Evolutionary conservation across 1,140 invertebrate species (phyloP).

Genomic region (Caenorhabditis tropicalis): DNA sequence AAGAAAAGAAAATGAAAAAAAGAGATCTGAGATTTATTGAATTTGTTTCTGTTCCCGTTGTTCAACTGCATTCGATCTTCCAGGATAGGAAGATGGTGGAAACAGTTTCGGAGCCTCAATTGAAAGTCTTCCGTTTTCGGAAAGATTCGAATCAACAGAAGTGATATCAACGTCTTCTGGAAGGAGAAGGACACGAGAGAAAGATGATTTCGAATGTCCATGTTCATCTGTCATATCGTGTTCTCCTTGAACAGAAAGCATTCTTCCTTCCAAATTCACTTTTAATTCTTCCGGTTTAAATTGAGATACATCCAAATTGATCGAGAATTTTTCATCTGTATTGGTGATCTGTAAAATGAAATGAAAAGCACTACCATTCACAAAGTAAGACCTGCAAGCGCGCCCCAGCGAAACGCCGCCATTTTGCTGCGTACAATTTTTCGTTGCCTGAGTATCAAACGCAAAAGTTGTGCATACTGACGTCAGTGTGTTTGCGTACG

Average conservation of each 20-base stretch:
- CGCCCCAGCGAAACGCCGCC: too few relatives aligned
- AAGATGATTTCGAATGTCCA: neutral
- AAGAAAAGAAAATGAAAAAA: too few relatives aligned
- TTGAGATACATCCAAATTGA: neutral
- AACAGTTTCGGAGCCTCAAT: constrained; percentile 47
- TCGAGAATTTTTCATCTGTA: neutral
- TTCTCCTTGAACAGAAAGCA: neutral
- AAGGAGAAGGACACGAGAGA: neutral
- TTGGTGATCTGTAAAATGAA: neutral
- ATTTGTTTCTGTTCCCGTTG: too few relatives aligned
- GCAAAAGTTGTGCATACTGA: too few relatives aligned
- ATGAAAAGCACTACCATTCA: too few relatives aligned
- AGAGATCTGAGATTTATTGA: too few relatives aligned
- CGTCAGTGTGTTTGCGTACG: too few relatives aligned
- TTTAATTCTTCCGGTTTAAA: neutral
- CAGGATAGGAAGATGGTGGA: too few relatives aligned
- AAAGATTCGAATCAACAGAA: neutral
- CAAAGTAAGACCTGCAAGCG: too few relatives aligned
- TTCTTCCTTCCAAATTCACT: neutral
- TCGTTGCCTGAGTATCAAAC: too few relatives aligned
- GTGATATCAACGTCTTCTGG: constrained; percentile 37
- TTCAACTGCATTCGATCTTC: neutral
- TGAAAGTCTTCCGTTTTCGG: constrained; percentile 38
- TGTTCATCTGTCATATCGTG: neutral
- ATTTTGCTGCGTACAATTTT: too few relatives aligned